Conservation (phyloP, 2,113 vertebrate species). For the Rutilus rutilus region DNA sequence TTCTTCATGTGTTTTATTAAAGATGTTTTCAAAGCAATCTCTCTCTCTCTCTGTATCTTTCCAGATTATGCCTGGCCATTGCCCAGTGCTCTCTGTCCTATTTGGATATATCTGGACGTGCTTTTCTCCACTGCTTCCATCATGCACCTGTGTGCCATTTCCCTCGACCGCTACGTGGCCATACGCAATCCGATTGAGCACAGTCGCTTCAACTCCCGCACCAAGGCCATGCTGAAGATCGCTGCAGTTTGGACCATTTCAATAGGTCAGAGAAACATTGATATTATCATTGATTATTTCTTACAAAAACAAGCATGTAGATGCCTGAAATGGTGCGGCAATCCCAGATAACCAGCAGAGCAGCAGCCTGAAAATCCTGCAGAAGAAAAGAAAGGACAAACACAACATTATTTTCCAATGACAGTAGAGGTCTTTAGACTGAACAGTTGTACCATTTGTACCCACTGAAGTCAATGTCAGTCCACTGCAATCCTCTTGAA, state of each 20-base stretch:
- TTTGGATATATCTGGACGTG: conserved; percentile 99
- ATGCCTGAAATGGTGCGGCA: neutral
- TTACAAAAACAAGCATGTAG: neutral
- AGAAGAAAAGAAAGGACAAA: neutral
- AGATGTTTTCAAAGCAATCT: neutral
- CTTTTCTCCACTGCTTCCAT: conserved; percentile 98
- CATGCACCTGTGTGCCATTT: conserved; percentile 99
- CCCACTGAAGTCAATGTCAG: neutral
- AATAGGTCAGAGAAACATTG: conserved; percentile 81
- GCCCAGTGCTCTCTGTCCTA: conserved; percentile 90
- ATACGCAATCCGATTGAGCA: conserved; percentile 99
- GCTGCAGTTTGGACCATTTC: conserved; percentile 98
- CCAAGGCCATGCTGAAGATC: conserved; percentile 99
- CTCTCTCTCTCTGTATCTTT: neutral
- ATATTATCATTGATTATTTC: neutral
- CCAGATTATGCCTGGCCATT: conserved; percentile 95
- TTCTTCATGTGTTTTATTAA: neutral
- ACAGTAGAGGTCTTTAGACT: neutral
- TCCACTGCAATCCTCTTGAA: neutral
- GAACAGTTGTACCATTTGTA: neutral
- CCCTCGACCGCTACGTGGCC: conserved; percentile 96
- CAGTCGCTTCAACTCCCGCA: conserved; percentile 98
- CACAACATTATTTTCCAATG: neutral
- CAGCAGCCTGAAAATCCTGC: neutral
- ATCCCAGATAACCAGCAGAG: neutral